A percentile compares a stretch with the other conserved stretches of the same genome.
Conservation (phyloP, 1,140 invertebrate genomes). For the Drosophila bocki region DNA sequence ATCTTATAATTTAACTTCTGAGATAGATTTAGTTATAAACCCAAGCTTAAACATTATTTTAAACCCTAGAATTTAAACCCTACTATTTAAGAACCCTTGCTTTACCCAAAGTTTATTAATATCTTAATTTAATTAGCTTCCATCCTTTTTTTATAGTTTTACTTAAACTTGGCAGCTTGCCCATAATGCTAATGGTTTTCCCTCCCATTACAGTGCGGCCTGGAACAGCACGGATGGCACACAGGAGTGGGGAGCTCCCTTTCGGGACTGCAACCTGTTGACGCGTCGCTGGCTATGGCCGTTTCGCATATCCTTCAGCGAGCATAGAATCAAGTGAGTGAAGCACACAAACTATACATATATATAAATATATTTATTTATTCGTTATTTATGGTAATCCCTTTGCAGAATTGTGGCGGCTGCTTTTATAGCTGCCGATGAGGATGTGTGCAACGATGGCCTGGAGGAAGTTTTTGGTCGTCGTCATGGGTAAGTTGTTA, state of each 20-base stretch:
- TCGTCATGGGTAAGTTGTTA: slow-evolving; percentile 69
- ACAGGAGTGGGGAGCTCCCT: slow-evolving; percentile 83
- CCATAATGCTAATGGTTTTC: slow-evolving; percentile 40
- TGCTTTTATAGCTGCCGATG: slow-evolving; percentile 84
- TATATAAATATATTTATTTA: not conserved
- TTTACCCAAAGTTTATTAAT: not conserved
- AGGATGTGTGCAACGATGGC: slow-evolving; percentile 84
- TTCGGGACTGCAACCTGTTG: slow-evolving; percentile 84
- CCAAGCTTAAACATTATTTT: not conserved
- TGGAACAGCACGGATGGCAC: slow-evolving; percentile 84
- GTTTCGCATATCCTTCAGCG: slow-evolving; percentile 82
- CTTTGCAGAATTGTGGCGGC: slow-evolving; percentile 80
- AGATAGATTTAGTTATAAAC: not conserved
- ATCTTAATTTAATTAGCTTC: not conserved
- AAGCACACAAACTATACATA: not conserved
- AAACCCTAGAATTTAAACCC: not conserved
- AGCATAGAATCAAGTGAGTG: slow-evolving; percentile 79
- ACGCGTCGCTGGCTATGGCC: slow-evolving; percentile 84
- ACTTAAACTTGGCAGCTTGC: slow-evolving; percentile 21
- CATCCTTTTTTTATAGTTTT: not conserved
- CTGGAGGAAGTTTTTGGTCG: slow-evolving; percentile 84
- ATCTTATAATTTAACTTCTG: not conserved
- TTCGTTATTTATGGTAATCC: slow-evolving; percentile 15
- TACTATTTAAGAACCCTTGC: not conserved
- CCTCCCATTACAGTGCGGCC: slow-evolving; percentile 54